Evolutionary conservation across 2,888 invertebrate species (phyloP).

Genomic region (Philhelius pedissequus): DNA sequence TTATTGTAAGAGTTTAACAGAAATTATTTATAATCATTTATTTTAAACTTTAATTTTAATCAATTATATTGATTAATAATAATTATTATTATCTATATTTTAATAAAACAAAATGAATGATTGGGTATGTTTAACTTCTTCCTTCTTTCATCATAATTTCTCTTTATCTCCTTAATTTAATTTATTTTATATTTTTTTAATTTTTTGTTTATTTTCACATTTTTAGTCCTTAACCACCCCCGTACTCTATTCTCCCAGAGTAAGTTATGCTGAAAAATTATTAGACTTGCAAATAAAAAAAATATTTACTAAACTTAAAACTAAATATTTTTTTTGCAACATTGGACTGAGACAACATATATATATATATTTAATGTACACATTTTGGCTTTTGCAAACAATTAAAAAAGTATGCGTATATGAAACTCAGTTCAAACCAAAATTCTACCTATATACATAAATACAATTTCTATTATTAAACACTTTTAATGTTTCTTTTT

Average conservation of each 20-base stretch:
- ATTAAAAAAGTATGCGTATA: too few relatives aligned
- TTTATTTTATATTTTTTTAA: constrained; percentile 51
- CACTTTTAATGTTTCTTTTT: constrained; percentile 23
- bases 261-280: constrained; percentile 58
- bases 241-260: constrained; percentile 67
- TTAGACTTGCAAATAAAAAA: constrained; percentile 32
- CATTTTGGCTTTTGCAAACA: not conserved
- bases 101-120: constrained; percentile 18
- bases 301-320: constrained; percentile 17
- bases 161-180: constrained; percentile 65
- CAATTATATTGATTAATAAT: constrained; percentile 20
- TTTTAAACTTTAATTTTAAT: not conserved
- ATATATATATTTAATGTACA: constrained; percentile 19
- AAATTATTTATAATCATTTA: too few relatives aligned
- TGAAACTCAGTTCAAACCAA: constrained; percentile 2
- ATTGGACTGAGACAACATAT: not conserved
- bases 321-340: not conserved
- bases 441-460: not conserved
- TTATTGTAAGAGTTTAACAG: too few relatives aligned
- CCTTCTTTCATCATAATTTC: constrained; percentile 57
- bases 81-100: constrained; percentile 3
- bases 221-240: constrained; percentile 63
- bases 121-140: constrained; percentile 69
- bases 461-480: not conserved
- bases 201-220: constrained; percentile 60